phyloP scores from a whole-genome alignment of 1,140 invertebrate genomes.

The Achatina immaculata region DNA sequence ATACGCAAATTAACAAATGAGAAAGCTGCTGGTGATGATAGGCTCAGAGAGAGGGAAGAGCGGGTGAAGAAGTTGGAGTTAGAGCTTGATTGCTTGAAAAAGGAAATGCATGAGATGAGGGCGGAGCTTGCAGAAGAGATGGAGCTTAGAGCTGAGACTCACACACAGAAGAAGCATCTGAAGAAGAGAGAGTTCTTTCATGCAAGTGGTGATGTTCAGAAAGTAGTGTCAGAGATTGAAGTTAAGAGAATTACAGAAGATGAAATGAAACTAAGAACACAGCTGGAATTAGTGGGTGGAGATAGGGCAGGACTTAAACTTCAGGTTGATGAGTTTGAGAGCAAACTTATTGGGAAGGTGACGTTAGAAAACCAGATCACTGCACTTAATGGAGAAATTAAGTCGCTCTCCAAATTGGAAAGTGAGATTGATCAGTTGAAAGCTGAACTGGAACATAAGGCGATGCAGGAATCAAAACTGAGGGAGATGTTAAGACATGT shows the following conservation, averaged over 20 bases:
- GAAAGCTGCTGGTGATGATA: not conserved
- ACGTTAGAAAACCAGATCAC: not conserved
- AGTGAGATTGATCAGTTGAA: conserved; percentile 6
- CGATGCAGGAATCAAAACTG: not conserved
- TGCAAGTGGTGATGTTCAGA: not conserved
- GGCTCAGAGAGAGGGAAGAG: conserved; percentile 51
- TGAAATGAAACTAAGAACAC: not conserved
- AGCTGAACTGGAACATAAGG: not conserved
- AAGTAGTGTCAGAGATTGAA: not conserved
- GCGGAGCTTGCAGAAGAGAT: not conserved
- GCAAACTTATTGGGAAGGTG: not conserved
- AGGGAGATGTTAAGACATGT: not conserved
- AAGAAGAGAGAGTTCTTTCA: not conserved
- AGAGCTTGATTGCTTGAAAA: conserved; percentile 44
- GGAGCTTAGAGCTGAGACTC: not conserved
- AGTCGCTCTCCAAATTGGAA: not conserved
- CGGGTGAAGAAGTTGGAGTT: conserved; percentile 46
- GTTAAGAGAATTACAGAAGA: not conserved
- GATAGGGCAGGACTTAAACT: not conserved
- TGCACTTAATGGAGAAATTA: not conserved
- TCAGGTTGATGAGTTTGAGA: not conserved
- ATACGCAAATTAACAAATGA: conserved; percentile 26
- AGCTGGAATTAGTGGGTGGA: not conserved
- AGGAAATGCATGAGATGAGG: conserved; percentile 48
- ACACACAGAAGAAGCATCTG: not conserved